Conservation (phyloP, 2,113 vertebrate genomes). For the Sapajus apella region DNA sequence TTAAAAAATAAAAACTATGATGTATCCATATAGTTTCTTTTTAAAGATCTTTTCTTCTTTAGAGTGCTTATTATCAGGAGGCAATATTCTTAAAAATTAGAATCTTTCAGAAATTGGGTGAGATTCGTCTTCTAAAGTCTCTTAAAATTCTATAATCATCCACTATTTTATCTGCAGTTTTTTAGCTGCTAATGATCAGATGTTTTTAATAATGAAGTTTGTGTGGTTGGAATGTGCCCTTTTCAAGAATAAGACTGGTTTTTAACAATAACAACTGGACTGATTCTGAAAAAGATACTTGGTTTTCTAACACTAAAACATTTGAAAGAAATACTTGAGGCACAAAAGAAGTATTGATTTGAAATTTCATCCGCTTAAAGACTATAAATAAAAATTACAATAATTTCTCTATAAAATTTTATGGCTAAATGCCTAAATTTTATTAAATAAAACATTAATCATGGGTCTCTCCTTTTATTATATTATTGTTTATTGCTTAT, state of each 20-base stretch:
- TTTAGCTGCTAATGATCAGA: not conserved
- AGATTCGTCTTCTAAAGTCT: slow-evolving; percentile 3
- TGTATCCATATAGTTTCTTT: not conserved
- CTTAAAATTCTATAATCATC: not conserved
- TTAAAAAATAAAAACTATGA: not conserved
- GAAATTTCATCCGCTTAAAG: not conserved
- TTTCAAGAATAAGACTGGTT: not conserved
- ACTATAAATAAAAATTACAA: not conserved
- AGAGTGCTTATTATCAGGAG: not conserved
- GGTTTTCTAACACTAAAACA: not conserved
- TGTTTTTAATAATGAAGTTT: not conserved
- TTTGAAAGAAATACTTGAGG: not conserved
- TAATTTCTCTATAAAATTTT: slow-evolving; percentile 26
- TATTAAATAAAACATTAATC: slow-evolving; percentile 3
- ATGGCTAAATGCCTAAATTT: slow-evolving; percentile 1
- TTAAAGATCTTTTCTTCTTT: not conserved
- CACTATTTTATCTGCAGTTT: not conserved
- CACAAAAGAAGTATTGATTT: not conserved
- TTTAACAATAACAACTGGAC: not conserved
- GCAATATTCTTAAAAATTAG: slow-evolving; percentile 33
- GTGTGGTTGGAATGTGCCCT: slow-evolving; percentile 14
- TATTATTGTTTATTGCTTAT: not conserved
- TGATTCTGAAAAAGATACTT: slow-evolving; percentile 27
- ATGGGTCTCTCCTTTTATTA: not conserved
- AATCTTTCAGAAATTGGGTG: not conserved